Conservation (phyloP, 2,113 vertebrate genomes). For the Xyliphius kryptos region DNA sequence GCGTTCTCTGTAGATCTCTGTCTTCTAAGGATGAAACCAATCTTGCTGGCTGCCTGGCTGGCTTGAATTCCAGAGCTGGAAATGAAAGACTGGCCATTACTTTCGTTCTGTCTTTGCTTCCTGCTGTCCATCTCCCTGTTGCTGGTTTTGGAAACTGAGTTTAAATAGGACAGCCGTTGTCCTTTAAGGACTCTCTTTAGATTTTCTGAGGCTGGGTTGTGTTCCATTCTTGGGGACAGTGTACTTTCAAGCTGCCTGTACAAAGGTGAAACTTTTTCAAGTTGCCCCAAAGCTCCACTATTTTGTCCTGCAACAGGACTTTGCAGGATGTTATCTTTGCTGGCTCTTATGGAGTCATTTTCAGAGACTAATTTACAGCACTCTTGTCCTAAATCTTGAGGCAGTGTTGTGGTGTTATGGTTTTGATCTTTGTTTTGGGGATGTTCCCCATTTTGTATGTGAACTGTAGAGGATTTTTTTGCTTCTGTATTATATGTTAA, state of each 20-base stretch:
- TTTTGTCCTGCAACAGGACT: no score
- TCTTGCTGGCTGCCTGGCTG: slow-evolving; percentile 9
- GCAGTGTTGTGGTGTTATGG: slow-evolving; percentile 34
- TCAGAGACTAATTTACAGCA: no score
- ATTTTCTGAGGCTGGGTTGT: slow-evolving; percentile 41
- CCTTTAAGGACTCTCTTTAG: slow-evolving; percentile 23
- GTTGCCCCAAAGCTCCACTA: no score
- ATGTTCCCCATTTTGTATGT: slow-evolving; percentile 41
- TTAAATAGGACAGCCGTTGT: slow-evolving; percentile 17
- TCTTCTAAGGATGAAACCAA: slow-evolving; percentile 21
- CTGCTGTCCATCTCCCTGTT: slow-evolving; percentile 13
- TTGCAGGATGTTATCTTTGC: no score
- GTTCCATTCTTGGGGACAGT: slow-evolving; percentile 59
- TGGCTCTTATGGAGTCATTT: no score
- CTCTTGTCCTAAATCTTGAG: slow-evolving; percentile 36
- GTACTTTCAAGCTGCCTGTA: slow-evolving; percentile 64
- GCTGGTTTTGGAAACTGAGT: slow-evolving; percentile 6
- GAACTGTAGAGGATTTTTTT: slow-evolving; percentile 15
- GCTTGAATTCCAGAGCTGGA: slow-evolving; percentile 3
- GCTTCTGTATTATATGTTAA: slow-evolving; percentile 11
- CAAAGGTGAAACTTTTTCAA: slow-evolving; percentile 55
- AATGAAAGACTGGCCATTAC: slow-evolving; percentile 12
- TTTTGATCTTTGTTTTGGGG: slow-evolving; percentile 48
- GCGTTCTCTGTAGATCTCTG: slow-evolving; percentile 37
- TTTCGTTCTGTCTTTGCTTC: slow-evolving; percentile 10